These are phyloP conservation scores for Corydoras sp. DNA, from an alignment of 2,113 vertebrate species.

Conservation along the genomic window DNA sequence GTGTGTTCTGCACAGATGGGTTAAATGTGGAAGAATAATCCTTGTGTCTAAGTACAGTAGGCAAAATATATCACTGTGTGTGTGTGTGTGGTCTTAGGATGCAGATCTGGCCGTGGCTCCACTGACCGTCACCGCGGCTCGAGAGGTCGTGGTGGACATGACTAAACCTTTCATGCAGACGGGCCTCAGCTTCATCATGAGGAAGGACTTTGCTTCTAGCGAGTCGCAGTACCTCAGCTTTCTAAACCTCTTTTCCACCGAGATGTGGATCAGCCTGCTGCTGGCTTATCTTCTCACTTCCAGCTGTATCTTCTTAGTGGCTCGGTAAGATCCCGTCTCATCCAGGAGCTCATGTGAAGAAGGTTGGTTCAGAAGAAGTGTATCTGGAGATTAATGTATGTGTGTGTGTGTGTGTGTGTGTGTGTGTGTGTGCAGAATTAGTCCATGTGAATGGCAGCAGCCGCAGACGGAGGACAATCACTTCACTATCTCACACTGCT, in stretches of 20 bases:
- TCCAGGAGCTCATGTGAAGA: not conserved
- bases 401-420: not conserved
- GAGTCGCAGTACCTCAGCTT: conserved; percentile 68
- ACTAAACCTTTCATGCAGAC: conserved; percentile 81
- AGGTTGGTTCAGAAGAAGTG: not conserved
- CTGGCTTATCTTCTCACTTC: conserved; percentile 75
- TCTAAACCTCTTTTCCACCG: conserved; percentile 75
- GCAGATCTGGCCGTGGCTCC: conserved; percentile 80
- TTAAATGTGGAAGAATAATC: too few species aligned
- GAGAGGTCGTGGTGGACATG: conserved; percentile 75
- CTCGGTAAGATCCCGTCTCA: conserved; percentile 61
- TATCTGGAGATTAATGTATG: not conserved
- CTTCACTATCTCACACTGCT: conserved; percentile 78
- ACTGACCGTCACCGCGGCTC: conserved; percentile 66
- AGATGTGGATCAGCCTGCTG: conserved; percentile 77
- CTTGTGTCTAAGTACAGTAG: too few species aligned
- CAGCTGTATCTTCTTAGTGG: conserved; percentile 75
- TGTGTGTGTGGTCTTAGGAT: conserved; percentile 60
- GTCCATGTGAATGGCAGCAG: conserved; percentile 77
- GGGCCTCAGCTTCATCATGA: conserved; percentile 76
- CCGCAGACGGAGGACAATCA: conserved; percentile 66
- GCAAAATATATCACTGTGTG: too few species aligned
- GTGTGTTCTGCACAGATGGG: too few species aligned
- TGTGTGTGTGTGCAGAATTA: conserved; percentile 63
- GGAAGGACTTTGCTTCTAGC: conserved; percentile 54